A percentile compares a stretch with the other conserved stretches of the same genome.
Conservation (phyloP, 2,797 vertebrate species). For the Semotilus atromaculatus region DNA sequence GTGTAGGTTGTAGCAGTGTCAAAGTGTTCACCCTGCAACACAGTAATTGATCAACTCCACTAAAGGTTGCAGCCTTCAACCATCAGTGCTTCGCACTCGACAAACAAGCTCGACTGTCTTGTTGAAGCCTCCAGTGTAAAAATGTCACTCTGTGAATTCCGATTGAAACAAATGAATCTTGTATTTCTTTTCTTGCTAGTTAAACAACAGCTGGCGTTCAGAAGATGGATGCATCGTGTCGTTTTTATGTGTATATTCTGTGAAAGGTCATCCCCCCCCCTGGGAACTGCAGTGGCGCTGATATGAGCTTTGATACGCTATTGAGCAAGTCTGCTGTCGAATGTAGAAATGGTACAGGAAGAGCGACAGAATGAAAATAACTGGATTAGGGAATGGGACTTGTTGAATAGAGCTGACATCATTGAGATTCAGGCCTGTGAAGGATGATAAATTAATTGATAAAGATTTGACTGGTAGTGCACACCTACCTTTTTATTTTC, state of each 20-base stretch:
- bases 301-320: conserved; percentile 24
- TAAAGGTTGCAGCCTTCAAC: conserved; percentile 37
- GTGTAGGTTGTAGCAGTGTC: conserved; percentile 9
- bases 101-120: conserved; percentile 18
- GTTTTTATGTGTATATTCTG: conserved; percentile 38
- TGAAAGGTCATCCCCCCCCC: conserved; percentile 45
- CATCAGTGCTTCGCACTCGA: background rate
- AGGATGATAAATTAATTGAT: background rate
- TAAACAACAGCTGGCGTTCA: background rate
- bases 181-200: conserved; percentile 23
- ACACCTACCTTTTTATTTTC: background rate
- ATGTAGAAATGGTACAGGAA: conserved; percentile 9
- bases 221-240: conserved; percentile 13
- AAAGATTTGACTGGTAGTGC: background rate
- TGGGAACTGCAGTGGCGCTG: conserved; percentile 11
- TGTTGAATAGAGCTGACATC: conserved; percentile 8
- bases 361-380: background rate
- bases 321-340: conserved; percentile 23
- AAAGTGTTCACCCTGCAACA: conserved; percentile 24
- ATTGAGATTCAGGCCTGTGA: background rate
- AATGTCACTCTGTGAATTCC: conserved; percentile 29
- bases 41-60: conserved; percentile 29
- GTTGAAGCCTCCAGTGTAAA: background rate
- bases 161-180: conserved; percentile 28
- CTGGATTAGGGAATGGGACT: background rate